Percentiles rank a stretch among this genome's conserved stretches.
Evolutionary conservation across 2,113 vertebrate genomes (phyloP).

Genomic region (Stercorarius parasiticus): DNA sequence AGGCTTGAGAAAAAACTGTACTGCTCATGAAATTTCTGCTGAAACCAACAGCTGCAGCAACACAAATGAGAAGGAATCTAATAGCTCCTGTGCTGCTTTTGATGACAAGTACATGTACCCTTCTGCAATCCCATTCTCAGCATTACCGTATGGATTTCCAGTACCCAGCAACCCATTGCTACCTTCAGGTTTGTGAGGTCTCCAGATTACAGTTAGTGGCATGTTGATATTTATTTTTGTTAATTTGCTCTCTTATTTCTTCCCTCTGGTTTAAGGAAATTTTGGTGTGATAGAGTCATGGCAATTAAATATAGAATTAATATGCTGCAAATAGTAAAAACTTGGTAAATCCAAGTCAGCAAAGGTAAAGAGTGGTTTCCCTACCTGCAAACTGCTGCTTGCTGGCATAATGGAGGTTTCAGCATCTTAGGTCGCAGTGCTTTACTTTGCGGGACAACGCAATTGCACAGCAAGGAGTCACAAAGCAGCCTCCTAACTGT

Average conservation of each 20-base stretch:
- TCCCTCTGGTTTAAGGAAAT: neutral
- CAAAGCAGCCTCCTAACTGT: neutral
- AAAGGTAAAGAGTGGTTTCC: neutral
- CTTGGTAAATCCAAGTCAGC: neutral
- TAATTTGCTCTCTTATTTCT: neutral
- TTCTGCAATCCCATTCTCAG: conserved; percentile 69
- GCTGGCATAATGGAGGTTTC: neutral
- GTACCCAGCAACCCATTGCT: conserved; percentile 73
- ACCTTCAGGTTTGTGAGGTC: conserved; percentile 63
- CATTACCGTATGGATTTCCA: conserved; percentile 81
- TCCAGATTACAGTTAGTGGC: neutral
- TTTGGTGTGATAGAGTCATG: neutral
- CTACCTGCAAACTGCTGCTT: neutral
- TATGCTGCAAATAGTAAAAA: neutral
- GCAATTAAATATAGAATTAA: neutral
- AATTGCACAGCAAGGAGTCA: neutral
- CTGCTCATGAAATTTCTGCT: conserved; percentile 67
- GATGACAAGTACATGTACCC: conserved; percentile 83
- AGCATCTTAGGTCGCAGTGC: neutral
- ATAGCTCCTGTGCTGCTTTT: conserved; percentile 75
- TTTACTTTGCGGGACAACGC: neutral
- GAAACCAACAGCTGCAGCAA: conserved; percentile 72
- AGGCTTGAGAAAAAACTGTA: conserved; percentile 73
- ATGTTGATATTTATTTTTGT: neutral
- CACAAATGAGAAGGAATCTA: conserved; percentile 77